Conservation (phyloP, 2,113 vertebrate species). For the Rhea americana region DNA sequence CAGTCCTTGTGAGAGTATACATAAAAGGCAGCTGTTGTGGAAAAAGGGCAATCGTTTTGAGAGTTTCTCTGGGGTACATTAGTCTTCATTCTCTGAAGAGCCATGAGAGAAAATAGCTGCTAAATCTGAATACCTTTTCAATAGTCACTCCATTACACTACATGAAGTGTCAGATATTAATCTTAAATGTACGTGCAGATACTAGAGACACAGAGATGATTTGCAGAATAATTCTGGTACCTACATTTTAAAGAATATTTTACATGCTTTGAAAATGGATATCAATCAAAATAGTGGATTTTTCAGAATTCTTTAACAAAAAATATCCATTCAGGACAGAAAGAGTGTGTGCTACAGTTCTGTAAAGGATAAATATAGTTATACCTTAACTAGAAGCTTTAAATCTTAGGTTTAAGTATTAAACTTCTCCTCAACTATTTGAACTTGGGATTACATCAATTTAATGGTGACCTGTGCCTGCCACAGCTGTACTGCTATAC, state of each 20-base stretch:
- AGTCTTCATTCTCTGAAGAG: background rate
- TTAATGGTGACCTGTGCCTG: background rate
- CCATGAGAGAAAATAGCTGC: background rate
- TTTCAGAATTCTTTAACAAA: background rate
- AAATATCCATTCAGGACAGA: background rate
- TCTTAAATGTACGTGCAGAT: background rate
- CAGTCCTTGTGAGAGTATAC: background rate
- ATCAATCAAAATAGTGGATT: background rate
- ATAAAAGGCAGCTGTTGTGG: slow-evolving; percentile 58
- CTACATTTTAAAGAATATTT: background rate
- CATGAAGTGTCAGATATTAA: background rate
- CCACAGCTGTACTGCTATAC: too few species aligned
- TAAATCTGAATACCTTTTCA: background rate
- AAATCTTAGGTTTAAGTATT: background rate
- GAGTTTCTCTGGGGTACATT: slow-evolving; percentile 33
- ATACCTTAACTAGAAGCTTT: background rate
- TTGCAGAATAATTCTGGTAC: background rate
- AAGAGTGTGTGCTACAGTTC: background rate
- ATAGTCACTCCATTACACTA: background rate
- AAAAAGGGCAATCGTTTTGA: slow-evolving; percentile 32
- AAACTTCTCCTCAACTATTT: background rate
- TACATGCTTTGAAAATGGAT: background rate
- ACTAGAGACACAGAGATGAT: background rate
- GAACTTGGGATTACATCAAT: background rate
- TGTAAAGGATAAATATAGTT: background rate